Conservation (phyloP, 2,113 vertebrate genomes). For the Bos indicus region DNA sequence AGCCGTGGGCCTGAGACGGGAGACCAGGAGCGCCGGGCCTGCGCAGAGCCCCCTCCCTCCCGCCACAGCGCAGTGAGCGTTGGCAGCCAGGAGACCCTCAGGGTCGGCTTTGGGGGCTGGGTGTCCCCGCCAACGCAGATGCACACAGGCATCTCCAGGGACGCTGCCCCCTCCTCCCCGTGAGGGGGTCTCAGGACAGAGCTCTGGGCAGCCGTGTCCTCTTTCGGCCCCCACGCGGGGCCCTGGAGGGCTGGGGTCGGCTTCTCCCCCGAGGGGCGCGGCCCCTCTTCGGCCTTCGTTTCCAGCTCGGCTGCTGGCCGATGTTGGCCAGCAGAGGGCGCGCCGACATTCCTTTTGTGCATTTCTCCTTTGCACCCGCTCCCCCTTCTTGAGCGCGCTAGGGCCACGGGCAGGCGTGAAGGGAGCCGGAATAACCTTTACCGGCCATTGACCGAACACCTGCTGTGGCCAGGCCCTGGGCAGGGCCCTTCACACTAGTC, state of each 20-base stretch:
- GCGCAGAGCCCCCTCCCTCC: neutral
- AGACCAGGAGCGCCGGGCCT: neutral
- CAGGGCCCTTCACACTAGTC: neutral
- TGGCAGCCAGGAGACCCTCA: neutral
- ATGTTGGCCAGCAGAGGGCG: constrained; percentile 14
- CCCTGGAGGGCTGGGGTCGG: neutral
- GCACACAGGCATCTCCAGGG: neutral
- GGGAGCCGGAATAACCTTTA: neutral
- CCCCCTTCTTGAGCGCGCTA: neutral
- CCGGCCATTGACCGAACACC: neutral
- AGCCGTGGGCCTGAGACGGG: neutral
- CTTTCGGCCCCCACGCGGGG: accelerated
- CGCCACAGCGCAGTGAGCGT: neutral
- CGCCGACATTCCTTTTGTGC: neutral
- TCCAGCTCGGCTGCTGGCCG: neutral
- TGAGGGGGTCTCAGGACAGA: neutral
- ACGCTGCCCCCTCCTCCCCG: neutral
- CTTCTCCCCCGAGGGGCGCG: neutral
- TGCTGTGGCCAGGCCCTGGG: neutral
- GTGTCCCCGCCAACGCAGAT: neutral
- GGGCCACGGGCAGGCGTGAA: neutral
- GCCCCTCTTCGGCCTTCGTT: neutral
- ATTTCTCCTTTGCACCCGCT: neutral
- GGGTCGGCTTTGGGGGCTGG: neutral
- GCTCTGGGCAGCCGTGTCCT: neutral